Base-by-base conservation (phyloP, 2,113 vertebrate genomes). In the Channa maculata region DNA sequence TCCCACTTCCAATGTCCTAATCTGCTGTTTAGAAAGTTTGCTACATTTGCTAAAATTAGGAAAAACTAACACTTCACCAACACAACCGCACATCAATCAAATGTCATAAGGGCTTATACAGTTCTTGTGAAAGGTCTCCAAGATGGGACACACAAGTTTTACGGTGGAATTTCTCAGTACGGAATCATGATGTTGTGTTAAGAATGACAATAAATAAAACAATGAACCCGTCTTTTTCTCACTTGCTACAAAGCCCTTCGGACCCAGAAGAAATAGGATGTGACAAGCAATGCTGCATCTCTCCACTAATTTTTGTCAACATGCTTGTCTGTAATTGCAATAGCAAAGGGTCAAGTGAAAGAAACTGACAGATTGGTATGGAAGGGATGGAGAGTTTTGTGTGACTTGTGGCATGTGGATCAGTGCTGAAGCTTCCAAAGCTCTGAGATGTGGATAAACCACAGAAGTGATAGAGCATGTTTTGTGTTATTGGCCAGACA, bases 281-380 rank as follows among this genome's bases (percentile, higher is more conserved):
- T 58, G 53, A 36, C 45, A 41, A 14, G n/a, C 46, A 14, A 46
- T 11, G 53, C 46, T 15, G 38, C 9, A 8, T 39, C 36, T 8
- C 34, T 48, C 44, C 15, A 69, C 50, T 49, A 15, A 11, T 48
- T 46, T 34, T 9, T 68, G 49, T 62, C 49, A 62, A 24, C 11
- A 7, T 54, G 11, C 33, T 24, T 8, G 62, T 8, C 5, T 49
- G n/a, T 13, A 15, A 34, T n/a, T 41, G 15, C 36, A 48, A 2
- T 8, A 5, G 3, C 45, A 24, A 60, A 38, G 11, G 39, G 14
- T 37, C 24, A 58, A 53, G 36, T 62, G 57, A 48, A 39, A 55
- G 41, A 10, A 45, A 45, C 5, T n/a, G 64, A 0, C 2, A 54
- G 24, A 67, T 67, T 44, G 8, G 8, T 44, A 46, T 6, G 9